Conservation (phyloP, 2,888 invertebrate genomes). For the Lobophora halterata region DNA sequence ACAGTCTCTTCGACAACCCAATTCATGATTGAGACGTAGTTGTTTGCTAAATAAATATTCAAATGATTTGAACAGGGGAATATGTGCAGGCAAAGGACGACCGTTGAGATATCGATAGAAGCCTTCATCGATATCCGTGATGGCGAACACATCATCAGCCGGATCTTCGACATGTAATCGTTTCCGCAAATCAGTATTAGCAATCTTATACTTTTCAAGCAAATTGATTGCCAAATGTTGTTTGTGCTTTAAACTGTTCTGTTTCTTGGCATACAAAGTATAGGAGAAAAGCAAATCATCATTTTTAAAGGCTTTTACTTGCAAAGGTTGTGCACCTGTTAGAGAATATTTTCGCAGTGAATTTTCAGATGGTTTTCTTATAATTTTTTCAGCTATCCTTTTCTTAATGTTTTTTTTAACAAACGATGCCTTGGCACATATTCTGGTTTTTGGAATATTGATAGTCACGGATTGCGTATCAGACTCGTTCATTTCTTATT, state of each 20-base stretch:
- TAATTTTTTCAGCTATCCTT: slow-evolving; percentile 21
- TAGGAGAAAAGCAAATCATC: slow-evolving; percentile 51
- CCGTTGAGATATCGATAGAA: slow-evolving; percentile 51
- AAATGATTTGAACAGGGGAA: slow-evolving; percentile 51
- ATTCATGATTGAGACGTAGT: slow-evolving; percentile 47
- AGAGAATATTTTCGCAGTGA: slow-evolving; percentile 37
- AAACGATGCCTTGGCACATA: slow-evolving; percentile 23
- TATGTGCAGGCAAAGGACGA: slow-evolving; percentile 34
- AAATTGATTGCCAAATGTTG: slow-evolving; percentile 40
- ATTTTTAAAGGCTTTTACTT: slow-evolving; percentile 39
- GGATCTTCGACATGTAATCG: slow-evolving; percentile 42
- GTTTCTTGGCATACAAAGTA: slow-evolving; percentile 46
- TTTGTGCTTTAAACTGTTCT: slow-evolving; percentile 40
- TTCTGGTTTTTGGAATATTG: slow-evolving; percentile 41
- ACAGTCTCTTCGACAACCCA: slow-evolving; percentile 69
- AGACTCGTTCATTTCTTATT: slow-evolving; percentile 35
- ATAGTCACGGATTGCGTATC: slow-evolving; percentile 41
- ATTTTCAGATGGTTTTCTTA: slow-evolving; percentile 30
- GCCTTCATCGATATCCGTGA: slow-evolving; percentile 50
- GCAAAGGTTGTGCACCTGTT: slow-evolving; percentile 39
- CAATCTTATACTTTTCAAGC: slow-evolving; percentile 51
- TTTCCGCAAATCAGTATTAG: slow-evolving; percentile 43
- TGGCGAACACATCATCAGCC: slow-evolving; percentile 42
- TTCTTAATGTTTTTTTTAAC: slow-evolving; percentile 26
- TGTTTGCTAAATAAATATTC: slow-evolving; percentile 42